Conservation (phyloP, 2,888 invertebrate species). For the Drosophila yooni region DNA sequence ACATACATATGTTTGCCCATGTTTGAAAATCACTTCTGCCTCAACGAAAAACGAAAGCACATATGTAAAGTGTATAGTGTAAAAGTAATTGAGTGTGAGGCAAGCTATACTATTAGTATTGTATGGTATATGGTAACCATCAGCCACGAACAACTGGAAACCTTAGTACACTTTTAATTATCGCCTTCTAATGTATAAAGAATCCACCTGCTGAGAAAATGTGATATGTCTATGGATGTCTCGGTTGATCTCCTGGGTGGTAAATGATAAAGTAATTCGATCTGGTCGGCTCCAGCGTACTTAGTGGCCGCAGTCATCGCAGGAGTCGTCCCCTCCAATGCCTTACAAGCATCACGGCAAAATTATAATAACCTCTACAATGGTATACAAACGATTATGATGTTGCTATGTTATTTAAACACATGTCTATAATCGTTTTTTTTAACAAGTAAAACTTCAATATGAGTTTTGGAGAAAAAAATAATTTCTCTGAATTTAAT, state of each 20-base stretch:
- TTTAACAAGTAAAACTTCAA: not conserved
- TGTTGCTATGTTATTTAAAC: not conserved
- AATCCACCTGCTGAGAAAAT: no score
- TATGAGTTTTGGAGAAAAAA: not conserved
- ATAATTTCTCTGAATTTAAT: not conserved
- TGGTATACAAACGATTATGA: not conserved
- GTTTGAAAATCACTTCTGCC: constrained; percentile 51
- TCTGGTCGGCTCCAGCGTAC: not conserved
- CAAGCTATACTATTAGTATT: not conserved
- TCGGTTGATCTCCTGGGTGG: not conserved
- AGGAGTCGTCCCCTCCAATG: not conserved
- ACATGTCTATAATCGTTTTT: not conserved
- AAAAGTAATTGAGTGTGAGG: not conserved
- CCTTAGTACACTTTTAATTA: not conserved
- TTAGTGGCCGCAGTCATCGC: not conserved
- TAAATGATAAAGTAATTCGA: not conserved
- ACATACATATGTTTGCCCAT: constrained; percentile 41
- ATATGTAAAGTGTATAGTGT: constrained; percentile 20
- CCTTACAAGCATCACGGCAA: not conserved
- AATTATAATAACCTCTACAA: not conserved
- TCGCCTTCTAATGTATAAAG: no score
- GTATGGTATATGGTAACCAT: not conserved
- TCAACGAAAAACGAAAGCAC: constrained; percentile 71
- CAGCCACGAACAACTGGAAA: not conserved
- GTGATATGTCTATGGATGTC: not conserved